Conservation (phyloP, 2,888 invertebrate genomes). For the Steromphala cineraria region DNA sequence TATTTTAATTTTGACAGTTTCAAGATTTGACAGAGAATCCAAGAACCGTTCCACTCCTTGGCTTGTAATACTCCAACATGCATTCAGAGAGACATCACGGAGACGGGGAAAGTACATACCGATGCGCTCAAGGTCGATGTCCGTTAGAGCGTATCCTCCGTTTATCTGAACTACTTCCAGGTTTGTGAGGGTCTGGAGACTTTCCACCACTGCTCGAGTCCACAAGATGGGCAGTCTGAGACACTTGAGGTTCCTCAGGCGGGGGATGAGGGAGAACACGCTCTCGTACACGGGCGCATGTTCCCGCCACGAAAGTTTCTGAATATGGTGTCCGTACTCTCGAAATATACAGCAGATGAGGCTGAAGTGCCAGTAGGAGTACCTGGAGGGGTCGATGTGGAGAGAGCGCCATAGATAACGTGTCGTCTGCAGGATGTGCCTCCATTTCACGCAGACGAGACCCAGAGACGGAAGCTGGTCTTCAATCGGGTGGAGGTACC, state of each 20-base stretch:
- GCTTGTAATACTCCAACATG: constrained; percentile 59
- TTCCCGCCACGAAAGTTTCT: constrained; percentile 59
- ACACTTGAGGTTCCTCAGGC: constrained; percentile 47
- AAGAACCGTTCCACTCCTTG: constrained; percentile 48
- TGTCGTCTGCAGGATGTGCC: constrained; percentile 47
- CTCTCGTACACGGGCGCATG: constrained; percentile 60
- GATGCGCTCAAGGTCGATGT: constrained; percentile 50
- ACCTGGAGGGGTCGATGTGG: constrained; percentile 51
- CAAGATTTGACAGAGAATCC: constrained; percentile 39
- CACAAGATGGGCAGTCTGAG: constrained; percentile 61
- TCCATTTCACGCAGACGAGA: constrained; percentile 60
- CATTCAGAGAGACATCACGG: constrained; percentile 56
- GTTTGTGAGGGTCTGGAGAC: constrained; percentile 40
- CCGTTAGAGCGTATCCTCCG: constrained; percentile 57
- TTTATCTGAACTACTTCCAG: constrained; percentile 60
- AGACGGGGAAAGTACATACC: constrained; percentile 49
- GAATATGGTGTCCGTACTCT: constrained; percentile 57
- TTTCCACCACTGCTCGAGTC: constrained; percentile 57
- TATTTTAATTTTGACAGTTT: constrained; percentile 56
- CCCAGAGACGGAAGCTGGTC: constrained; percentile 54
- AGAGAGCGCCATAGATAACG: constrained; percentile 55
- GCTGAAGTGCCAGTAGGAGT: constrained; percentile 51
- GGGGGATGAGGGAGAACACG: constrained; percentile 54
- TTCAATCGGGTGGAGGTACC: constrained; percentile 54
- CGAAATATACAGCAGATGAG: constrained; percentile 55